phyloP scores from a whole-genome alignment of 2,888 invertebrate genomes.

The Lymantria monacha region DNA sequence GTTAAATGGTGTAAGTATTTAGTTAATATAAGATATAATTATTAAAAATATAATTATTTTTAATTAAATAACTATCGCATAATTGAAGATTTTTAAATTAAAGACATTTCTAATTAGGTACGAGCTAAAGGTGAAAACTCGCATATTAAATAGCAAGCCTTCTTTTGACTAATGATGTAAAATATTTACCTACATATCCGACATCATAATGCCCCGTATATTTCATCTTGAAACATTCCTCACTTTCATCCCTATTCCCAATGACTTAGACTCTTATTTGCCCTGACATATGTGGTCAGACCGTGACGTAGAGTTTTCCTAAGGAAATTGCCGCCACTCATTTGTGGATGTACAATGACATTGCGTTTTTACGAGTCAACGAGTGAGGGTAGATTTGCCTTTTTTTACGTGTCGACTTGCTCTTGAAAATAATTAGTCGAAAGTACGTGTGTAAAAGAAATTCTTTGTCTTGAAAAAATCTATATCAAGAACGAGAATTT shows the following conservation, averaged over 20 bases:
- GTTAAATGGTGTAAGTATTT: no score
- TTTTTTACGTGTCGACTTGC: conserved; percentile 24
- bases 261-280: conserved; percentile 54
- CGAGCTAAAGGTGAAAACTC: no score
- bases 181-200: not conserved
- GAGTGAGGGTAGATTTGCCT: conserved; percentile 31
- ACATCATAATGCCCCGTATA: conserved; percentile 35
- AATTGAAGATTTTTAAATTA: no score
- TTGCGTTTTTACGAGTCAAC: conserved; percentile 57
- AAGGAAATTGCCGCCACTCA: conserved; percentile 74
- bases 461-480: not conserved
- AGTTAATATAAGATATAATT: no score
- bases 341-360: conserved; percentile 67
- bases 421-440: conserved; percentile 23
- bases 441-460: not conserved
- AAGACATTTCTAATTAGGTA: no score
- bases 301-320: conserved; percentile 64
- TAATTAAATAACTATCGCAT: no score
- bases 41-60: no score
- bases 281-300: conserved; percentile 68
- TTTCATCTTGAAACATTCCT: conserved; percentile 45
- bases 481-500: not conserved
- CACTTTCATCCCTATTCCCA: conserved; percentile 54
- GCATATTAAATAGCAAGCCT: no score
- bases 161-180: no score